Evolutionary conservation across 1,140 invertebrate genomes (phyloP).

Genomic region (Saccostrea echinata): DNA sequence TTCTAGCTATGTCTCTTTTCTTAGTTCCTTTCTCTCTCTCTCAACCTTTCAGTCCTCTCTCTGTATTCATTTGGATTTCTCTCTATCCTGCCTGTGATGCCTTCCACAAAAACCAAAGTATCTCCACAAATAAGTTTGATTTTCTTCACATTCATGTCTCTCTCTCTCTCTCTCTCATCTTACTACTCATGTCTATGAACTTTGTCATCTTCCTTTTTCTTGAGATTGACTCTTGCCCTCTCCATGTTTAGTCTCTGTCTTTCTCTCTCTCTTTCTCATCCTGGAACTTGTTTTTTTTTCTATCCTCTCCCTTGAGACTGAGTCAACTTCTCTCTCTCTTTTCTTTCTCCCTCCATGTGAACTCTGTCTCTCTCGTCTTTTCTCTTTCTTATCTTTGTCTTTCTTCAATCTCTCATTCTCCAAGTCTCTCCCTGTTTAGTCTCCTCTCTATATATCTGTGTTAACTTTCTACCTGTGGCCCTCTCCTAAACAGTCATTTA

Average conservation of each 20-base stretch:
- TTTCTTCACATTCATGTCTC: too few species aligned
- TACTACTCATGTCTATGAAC: too few species aligned
- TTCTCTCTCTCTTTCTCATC: not conserved
- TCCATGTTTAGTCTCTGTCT: not conserved
- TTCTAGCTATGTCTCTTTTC: not conserved
- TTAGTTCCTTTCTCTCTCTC: not conserved
- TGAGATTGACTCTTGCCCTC: too few species aligned
- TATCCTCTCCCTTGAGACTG: too few species aligned
- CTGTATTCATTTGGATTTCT: too few species aligned
- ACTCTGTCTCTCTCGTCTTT: not conserved
- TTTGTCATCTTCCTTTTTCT: too few species aligned
- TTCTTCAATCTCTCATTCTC: not conserved
- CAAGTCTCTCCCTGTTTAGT: not conserved
- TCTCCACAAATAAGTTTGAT: too few species aligned
- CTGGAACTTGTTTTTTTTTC: not conserved
- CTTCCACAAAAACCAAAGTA: too few species aligned
- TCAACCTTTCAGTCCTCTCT: not conserved
- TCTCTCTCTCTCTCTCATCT: not conserved
- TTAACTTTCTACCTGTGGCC: not conserved
- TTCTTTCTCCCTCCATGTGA: not conserved
- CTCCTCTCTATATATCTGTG: too few species aligned
- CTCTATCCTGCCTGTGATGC: too few species aligned
- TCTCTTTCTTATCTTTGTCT: not conserved
- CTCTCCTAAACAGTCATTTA: slow-evolving; percentile 8
- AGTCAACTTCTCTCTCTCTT: too few species aligned